Percentiles rank a stretch among this genome's conserved stretches.
phyloP scores from a whole-genome alignment of 1,140 invertebrate genomes.

The Asbolus verrucosus region DNA sequence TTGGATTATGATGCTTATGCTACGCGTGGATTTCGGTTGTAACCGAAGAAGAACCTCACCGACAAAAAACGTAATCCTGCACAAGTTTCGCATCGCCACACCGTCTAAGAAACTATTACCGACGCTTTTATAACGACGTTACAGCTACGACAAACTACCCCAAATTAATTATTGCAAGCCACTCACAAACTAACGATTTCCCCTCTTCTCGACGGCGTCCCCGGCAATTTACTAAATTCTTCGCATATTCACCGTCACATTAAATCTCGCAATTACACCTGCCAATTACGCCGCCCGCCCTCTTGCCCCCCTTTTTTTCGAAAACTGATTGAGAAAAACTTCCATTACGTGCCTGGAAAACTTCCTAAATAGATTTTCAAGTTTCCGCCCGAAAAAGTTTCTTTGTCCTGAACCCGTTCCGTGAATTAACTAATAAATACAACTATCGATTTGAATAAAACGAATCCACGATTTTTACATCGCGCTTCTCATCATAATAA shows the following conservation, averaged over 20 bases:
- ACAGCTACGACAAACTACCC: too few relatives aligned
- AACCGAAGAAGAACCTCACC: constrained; percentile 5
- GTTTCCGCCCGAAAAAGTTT: constrained; percentile 19
- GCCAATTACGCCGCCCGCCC: background rate
- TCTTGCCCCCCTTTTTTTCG: too few relatives aligned
- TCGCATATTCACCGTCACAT: too few relatives aligned
- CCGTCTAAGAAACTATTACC: too few relatives aligned
- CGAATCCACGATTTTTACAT: constrained; percentile 12
- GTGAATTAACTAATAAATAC: constrained; percentile 28
- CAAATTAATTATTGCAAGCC: too few relatives aligned
- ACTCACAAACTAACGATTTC: too few relatives aligned
- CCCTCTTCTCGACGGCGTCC: too few relatives aligned
- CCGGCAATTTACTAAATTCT: too few relatives aligned
- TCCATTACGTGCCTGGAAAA: constrained; percentile 22
- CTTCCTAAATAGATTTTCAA: constrained; percentile 14
- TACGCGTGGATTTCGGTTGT: constrained; percentile 32
- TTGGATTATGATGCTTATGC: constrained; percentile 49
- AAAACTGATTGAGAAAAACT: constrained; percentile 2
- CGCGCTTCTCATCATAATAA: constrained; percentile 3
- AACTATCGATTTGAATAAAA: constrained; percentile 14
- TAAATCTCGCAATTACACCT: background rate
- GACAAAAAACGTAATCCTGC: too few relatives aligned
- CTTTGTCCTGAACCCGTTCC: constrained; percentile 13
- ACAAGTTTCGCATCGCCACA: too few relatives aligned
- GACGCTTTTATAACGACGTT: too few relatives aligned